Evolutionary conservation across 1,140 invertebrate species (phyloP).

Genomic region (Polyergus mexicanus): DNA sequence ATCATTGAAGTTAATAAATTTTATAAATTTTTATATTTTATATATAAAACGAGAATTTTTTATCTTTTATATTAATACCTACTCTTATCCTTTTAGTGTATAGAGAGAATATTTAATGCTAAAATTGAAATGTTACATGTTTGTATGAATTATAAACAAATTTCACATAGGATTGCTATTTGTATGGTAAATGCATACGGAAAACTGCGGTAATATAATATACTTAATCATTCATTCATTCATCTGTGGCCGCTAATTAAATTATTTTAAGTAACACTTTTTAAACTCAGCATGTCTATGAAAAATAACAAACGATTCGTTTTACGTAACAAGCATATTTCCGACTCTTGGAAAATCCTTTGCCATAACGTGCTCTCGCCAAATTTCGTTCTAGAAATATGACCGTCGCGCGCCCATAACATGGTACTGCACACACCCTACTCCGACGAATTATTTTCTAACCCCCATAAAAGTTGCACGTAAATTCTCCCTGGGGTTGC

Average conservation of each 20-base stretch:
- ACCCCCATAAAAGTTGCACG: constrained; percentile 28
- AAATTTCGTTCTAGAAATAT: constrained; percentile 34
- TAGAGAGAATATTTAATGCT: constrained; percentile 47
- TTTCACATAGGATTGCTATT: constrained; percentile 7
- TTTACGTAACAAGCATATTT: constrained; percentile 1
- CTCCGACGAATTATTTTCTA: constrained; percentile 48
- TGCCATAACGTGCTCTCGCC: not conserved
- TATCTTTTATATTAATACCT: too few relatives aligned
- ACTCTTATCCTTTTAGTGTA: not conserved
- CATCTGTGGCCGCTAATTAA: constrained; percentile 32
- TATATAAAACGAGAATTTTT: too few relatives aligned
- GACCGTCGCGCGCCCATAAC: not conserved
- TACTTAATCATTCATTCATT: constrained; percentile 43
- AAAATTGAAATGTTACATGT: constrained; percentile 35
- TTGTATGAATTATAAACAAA: constrained; percentile 38
- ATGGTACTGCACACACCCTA: not conserved
- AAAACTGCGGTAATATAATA: not conserved
- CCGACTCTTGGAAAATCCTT: not conserved
- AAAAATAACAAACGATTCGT: not conserved
- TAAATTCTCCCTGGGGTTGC: constrained; percentile 14
- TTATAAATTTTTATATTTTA: too few relatives aligned
- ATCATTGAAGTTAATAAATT: too few relatives aligned
- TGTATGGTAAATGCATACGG: not conserved
- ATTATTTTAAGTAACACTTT: constrained; percentile 44
- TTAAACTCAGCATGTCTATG: not conserved